Evolutionary conservation across 2,113 vertebrate genomes (phyloP), one percentile per base, ranked within the genome.

Genomic region (Callaeas wilsoni): DNA sequence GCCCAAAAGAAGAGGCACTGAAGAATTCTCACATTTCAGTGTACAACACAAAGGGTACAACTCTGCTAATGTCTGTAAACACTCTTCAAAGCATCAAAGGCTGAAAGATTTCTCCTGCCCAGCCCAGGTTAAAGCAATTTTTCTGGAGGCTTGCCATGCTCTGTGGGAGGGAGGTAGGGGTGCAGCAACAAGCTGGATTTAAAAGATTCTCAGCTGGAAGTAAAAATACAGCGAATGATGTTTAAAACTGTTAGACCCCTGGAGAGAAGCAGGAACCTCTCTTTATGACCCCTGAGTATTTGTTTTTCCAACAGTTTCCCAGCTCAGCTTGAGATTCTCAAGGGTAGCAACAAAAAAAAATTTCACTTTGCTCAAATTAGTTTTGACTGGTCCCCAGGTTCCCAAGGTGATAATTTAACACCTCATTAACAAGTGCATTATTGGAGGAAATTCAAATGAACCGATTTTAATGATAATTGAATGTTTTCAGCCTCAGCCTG

Each of bases 341-440:
- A 94, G 82, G 89, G 77, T 46, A 93, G 77, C 63, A 94, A 94
- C 57, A 94, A 92, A 39, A 94, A 93, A 64, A 67, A 82, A 77
- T 81, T 74, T 92, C 87, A 84, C 73, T 92, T 96, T 53, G 82
- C 76, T 87, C 94, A 97, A 97, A 96, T 97, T 94, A 95, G 86
- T 91, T 96, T 89, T 97, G 96, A 97, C 93, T 96, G 81, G 95
- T 96, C 65, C 82, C 82, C 11, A 55, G 44, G 92, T 94, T 97
- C 94, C 92, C 83, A 94, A 97, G 76, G 93, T 97, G 97, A 96
- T 96, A 96, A 95, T 95, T 97, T 97, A 97, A 96, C 96, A 97
- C 96, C 69, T 96, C 95, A 97, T 98, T 98, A 98, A 96, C 94
- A 97, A 97, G 65, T 94, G 76, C 77, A 85, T 96, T 97, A 96